These are phyloP conservation scores for Bellardia bayeri DNA, from an alignment of 2,888 invertebrate genomes.

Conservation along the genomic window DNA sequence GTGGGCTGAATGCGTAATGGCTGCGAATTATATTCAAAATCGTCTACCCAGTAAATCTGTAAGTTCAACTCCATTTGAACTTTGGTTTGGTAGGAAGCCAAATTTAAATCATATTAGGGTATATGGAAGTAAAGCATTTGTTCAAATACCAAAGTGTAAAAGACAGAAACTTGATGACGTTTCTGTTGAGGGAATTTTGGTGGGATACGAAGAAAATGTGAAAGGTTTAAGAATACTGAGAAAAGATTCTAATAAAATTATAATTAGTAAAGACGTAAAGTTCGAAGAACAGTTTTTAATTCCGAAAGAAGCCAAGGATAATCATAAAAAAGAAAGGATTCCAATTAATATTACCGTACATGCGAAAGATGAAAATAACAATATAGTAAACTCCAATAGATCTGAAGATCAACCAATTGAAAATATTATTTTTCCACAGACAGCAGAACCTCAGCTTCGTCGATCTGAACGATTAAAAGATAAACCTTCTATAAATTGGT, in stretches of 20 bases:
- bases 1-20: slow-evolving; percentile 24
- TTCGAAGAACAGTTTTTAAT: background rate
- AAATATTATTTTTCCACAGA: too few relatives aligned
- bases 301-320: background rate
- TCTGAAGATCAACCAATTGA: too few relatives aligned
- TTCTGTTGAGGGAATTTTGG: slow-evolving; percentile 3
- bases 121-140: slow-evolving; percentile 12
- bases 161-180: slow-evolving; percentile 31
- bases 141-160: slow-evolving; percentile 33
- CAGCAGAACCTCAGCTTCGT: background rate
- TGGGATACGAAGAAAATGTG: slow-evolving; percentile 26
- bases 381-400: too few relatives aligned
- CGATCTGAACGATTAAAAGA: background rate
- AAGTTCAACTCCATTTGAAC: slow-evolving; percentile 17
- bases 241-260: slow-evolving; percentile 1
- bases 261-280: background rate
- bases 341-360: background rate
- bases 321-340: background rate
- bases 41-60: slow-evolving; percentile 22
- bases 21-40: slow-evolving; percentile 27
- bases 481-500: background rate
- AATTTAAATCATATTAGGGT: slow-evolving; percentile 14
- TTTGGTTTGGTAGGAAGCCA: background rate
- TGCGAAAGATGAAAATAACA: background rate
- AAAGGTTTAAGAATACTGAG: slow-evolving; percentile 16